phyloP scores from a whole-genome alignment of 2,888 invertebrate species.

The Eupithecia insigniata region DNA sequence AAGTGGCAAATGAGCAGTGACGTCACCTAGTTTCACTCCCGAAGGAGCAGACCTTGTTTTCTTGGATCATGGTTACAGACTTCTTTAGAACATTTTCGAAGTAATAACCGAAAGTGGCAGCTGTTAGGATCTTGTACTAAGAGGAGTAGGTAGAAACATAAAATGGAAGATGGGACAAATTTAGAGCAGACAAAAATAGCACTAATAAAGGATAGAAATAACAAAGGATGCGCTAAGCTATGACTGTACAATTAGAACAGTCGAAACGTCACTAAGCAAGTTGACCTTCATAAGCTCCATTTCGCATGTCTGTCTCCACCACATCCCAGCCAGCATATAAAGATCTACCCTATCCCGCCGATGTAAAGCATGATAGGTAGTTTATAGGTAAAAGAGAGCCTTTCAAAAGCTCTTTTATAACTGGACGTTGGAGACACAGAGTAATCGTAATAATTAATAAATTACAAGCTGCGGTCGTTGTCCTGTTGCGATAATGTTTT shows the following conservation, averaged over 20 bases:
- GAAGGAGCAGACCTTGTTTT: too few species aligned
- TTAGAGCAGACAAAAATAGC: slow-evolving; percentile 25
- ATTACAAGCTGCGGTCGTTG: slow-evolving; percentile 80
- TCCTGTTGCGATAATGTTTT: slow-evolving; percentile 75
- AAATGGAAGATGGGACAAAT: not conserved
- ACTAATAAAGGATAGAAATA: slow-evolving; percentile 36
- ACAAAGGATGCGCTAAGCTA: slow-evolving; percentile 51
- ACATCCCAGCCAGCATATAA: slow-evolving; percentile 55
- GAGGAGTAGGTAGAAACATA: not conserved
- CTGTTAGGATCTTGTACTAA: not conserved
- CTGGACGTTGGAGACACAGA: slow-evolving; percentile 62
- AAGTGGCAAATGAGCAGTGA: too few species aligned
- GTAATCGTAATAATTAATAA: slow-evolving; percentile 80
- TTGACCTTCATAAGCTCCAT: slow-evolving; percentile 73
- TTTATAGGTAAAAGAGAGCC: slow-evolving; percentile 44
- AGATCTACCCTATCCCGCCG: slow-evolving; percentile 54
- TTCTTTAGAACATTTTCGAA: not conserved
- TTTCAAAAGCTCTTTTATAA: slow-evolving; percentile 60
- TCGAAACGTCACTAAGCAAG: slow-evolving; percentile 55
- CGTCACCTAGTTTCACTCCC: too few species aligned
- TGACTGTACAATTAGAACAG: slow-evolving; percentile 48
- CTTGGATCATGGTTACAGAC: too few species aligned
- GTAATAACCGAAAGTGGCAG: not conserved
- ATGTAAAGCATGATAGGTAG: slow-evolving; percentile 42
- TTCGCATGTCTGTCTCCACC: slow-evolving; percentile 64